Base-by-base conservation (phyloP, 2,113 vertebrate genomes). In the Petrocephalus microphthalmus region DNA sequence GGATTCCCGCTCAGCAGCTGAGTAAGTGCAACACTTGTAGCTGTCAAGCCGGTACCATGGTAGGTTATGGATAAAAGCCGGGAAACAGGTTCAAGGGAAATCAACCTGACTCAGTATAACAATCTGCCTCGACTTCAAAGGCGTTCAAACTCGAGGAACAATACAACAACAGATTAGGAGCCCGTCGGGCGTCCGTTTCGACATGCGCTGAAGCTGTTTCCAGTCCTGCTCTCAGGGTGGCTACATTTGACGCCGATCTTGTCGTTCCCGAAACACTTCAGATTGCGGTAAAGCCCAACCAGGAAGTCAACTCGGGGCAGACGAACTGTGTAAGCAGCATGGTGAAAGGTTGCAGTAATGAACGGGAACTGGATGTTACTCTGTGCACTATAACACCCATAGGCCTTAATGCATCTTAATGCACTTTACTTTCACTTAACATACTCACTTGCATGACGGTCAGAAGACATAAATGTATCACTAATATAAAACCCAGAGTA, bases 81-180 rank as follows among this genome's bases (percentile, higher is more conserved):
- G 19, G n/a, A 54, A 85, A 52, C 84, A 85, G 84, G 84, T 85
- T 52, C 84, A 54, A 25, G 84, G 3, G n/a, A 85, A 85, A 85
- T 85, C 84, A 85, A 56, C 84, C 84, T 54, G 84, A 85, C 49
- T 85, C 51, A 54, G 45, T 54, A 33, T 85, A 54, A 54, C 52
- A 85, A 85, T 85, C 84, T 56, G 33, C 84, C 37, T 85, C 7
- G 11, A n/a, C 25, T 85, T 54, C 84, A 54, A 54, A 85, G 52
- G 29, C 19, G 52, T 56, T 85, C 52, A 20, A 19, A 85, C 25
- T n/a, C 1, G 52, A 56, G 52, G 52, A 85, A 54, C 84, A 85
- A 85, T 85, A 13, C 52, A 29, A 25, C n/a, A 85, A 49, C 84
- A 85, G 25, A 54, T 22, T 53, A 53, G 25, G 25, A 54, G 51